Evolutionary conservation across 1,140 invertebrate species (phyloP).

Genomic region (Hylaeus volcanicus): DNA sequence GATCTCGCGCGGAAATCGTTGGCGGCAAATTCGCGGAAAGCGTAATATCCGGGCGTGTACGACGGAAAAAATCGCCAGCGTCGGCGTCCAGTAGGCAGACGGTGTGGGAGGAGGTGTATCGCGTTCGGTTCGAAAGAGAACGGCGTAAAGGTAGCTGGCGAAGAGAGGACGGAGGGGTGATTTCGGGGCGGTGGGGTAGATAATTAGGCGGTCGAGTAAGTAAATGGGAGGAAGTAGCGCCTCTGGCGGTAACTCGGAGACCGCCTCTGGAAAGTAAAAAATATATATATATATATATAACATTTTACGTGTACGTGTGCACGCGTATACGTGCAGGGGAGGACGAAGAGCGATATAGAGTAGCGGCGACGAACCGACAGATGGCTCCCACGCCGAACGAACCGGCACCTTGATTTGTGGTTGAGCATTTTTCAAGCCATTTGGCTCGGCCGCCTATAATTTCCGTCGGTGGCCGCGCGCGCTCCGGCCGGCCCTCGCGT

Average conservation of each 20-base stretch:
- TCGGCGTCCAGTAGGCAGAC: not conserved
- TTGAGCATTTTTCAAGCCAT: constrained; percentile 78
- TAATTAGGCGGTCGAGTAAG: constrained; percentile 47
- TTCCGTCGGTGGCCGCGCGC: constrained; percentile 66
- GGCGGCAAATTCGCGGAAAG: no score
- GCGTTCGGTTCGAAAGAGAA: not conserved
- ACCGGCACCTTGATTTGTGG: constrained; percentile 78
- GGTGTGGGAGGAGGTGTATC: not conserved
- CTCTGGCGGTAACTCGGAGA: constrained; percentile 27
- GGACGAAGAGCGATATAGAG: constrained; percentile 31
- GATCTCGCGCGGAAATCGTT: no score
- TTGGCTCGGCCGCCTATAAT: constrained; percentile 77
- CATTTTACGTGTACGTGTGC: no score
- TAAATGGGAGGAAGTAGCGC: constrained; percentile 50
- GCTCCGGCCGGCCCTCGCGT: constrained; percentile 57
- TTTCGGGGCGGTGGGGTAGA: constrained; percentile 18
- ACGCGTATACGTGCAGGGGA: not conserved
- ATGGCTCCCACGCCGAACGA: constrained; percentile 73
- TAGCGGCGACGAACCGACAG: constrained; percentile 68
- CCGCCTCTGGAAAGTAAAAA: constrained; percentile 43
- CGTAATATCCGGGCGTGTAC: no score
- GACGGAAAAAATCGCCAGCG: not conserved
- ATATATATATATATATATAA: constrained; percentile 1
- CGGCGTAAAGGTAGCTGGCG: not conserved
- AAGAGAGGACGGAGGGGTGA: not conserved